Conservation (phyloP, 2,113 vertebrate species). For the Egretta garzetta region DNA sequence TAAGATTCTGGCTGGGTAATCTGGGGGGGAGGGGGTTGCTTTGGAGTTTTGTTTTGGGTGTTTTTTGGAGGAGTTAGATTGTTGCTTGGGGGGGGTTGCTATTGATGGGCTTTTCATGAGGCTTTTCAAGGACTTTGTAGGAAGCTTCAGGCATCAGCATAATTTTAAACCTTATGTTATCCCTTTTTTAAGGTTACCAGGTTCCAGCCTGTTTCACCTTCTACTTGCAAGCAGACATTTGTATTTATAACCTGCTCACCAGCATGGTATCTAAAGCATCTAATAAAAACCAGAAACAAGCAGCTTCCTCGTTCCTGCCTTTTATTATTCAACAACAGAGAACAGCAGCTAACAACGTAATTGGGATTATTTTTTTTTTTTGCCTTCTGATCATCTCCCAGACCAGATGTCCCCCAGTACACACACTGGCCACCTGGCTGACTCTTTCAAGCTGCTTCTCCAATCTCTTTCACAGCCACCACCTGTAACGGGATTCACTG, state of each 20-base stretch:
- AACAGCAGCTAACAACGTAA: background rate
- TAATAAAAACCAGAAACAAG: conserved; percentile 8
- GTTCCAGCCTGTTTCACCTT: background rate
- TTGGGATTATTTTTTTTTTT: conserved; percentile 5
- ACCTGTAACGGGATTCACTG: background rate
- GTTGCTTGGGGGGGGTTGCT: background rate
- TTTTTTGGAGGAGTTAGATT: background rate
- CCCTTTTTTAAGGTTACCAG: background rate
- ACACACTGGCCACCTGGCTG: background rate
- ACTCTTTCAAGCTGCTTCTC: background rate
- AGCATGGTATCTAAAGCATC: background rate
- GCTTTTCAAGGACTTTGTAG: background rate
- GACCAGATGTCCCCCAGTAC: background rate
- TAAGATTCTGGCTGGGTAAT: background rate
- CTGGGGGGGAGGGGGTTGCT: too few relatives aligned
- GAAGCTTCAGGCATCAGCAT: background rate
- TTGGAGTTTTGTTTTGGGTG: background rate
- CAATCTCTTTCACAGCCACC: background rate
- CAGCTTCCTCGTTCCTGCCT: background rate
- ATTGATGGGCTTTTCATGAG: background rate
- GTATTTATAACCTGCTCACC: background rate
- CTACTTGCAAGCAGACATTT: background rate
- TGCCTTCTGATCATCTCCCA: background rate
- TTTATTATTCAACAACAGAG: background rate
- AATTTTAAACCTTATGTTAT: background rate